A percentile compares a stretch with the other conserved stretches of the same genome.
Conservation (phyloP, 2,113 vertebrate species). For the Notarius quadriscutis region DNA sequence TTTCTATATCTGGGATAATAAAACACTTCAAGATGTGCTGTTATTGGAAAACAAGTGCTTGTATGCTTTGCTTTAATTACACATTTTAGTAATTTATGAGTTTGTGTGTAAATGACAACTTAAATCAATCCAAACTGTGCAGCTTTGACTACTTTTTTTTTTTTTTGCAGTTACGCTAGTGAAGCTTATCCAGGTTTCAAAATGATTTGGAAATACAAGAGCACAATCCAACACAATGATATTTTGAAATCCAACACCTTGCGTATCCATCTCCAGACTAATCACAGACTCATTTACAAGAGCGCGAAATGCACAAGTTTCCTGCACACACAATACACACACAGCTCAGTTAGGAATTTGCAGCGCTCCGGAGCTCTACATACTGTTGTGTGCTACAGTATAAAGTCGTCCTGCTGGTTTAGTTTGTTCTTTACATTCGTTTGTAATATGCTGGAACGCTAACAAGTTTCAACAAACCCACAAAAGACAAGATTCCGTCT, state of each 20-base stretch:
- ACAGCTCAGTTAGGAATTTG: neutral
- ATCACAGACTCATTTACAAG: neutral
- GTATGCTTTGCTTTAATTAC: neutral
- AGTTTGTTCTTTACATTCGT: neutral
- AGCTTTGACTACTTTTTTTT: neutral
- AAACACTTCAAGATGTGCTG: neutral
- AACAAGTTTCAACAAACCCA: constrained; percentile 16
- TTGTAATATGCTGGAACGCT: neutral
- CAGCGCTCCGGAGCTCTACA: neutral
- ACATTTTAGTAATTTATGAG: neutral
- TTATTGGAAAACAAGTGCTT: neutral
- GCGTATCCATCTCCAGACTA: neutral
- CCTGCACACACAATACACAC: neutral
- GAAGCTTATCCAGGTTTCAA: neutral
- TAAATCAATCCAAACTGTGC: neutral
- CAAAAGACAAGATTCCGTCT: neutral
- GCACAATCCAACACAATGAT: neutral
- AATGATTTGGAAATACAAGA: neutral
- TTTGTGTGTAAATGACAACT: neutral
- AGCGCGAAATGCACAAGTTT: neutral
- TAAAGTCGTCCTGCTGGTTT: constrained; percentile 18
- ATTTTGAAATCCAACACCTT: neutral
- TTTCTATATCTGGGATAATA: too few relatives aligned
- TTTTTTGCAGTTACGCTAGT: neutral
- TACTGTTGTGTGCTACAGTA: neutral